Base-by-base conservation (phyloP, 1,140 invertebrate species). In the Idris sp. region DNA sequence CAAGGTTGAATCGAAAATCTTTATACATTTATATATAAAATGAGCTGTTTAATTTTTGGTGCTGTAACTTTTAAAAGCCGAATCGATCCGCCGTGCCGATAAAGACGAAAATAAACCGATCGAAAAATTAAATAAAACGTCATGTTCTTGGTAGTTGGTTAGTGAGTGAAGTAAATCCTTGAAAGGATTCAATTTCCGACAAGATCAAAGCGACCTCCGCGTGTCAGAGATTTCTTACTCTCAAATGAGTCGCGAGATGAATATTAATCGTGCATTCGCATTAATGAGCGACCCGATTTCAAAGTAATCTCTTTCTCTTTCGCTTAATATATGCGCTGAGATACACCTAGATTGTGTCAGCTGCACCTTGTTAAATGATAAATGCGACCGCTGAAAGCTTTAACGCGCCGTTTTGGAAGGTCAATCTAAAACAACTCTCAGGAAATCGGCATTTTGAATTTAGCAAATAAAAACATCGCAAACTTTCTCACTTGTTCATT, bases 221-320 rank as follows among this genome's bases (percentile, higher is more conserved):
- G 54, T 61, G 62, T 72, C 67, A 59, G 13, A 59, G 54, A 76
- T 59, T 74, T 76, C 49, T 72, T 69, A 38, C 44, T 65, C 51
- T 71, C 46, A 54, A 64, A 68, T 64, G 59, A 78, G 54, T 72
- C 69, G 58, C 62, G 62, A 36, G 44, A 74, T 79, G 75, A 79
- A 79, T 79, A 79, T 79, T 79, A 76, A 75, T 77, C 61, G 54
- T 61, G 53, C 58, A 68, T 74, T 67, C 62, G 59, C 67, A 75
- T 79, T 75, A 77, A 77, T 65, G 58, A 79, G 43, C 36, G 35
- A 38, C 43, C 44, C 61, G 59, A 35, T 59, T 48, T 31, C 28
- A 1, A 30, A 48, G 56, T 54, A 59, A 68, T 73, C 68, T 65
- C 35, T 48, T 53, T 53, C 54, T 64, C 53, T 40, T 25, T 13